A percentile compares a stretch with the other conserved stretches of the same genome.
Conservation (phyloP, 2,888 invertebrate genomes). For the Cerceris ruficornis region DNA sequence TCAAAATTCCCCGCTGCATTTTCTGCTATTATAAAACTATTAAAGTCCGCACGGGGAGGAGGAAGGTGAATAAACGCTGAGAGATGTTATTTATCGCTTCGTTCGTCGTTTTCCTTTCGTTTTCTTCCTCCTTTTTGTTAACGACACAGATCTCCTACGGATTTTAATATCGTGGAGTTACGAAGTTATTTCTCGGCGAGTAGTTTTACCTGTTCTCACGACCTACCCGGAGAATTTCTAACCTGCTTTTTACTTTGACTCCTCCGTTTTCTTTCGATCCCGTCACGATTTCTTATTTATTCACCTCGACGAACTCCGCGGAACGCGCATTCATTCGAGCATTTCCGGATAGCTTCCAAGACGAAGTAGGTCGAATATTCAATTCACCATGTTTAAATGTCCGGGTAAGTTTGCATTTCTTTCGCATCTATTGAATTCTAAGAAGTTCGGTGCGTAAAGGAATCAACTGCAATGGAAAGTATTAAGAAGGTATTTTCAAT, state of each 20-base stretch:
- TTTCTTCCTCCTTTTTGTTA: too few relatives aligned
- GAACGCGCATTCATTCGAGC: constrained; percentile 30
- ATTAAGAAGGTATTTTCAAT: background rate
- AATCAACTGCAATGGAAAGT: background rate
- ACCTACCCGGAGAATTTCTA: constrained; percentile 4
- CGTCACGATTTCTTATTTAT: constrained; percentile 39
- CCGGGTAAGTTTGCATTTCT: constrained; percentile 42
- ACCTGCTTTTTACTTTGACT: constrained; percentile 15
- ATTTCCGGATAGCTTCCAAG: constrained; percentile 21
- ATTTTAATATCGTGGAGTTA: background rate
- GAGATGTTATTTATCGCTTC: too few relatives aligned
- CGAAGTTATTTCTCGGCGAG: background rate
- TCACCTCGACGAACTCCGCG: constrained; percentile 16
- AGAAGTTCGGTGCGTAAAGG: constrained; percentile 4
- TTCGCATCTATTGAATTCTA: constrained; percentile 29
- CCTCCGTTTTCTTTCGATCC: constrained; percentile 22
- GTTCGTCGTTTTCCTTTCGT: too few relatives aligned
- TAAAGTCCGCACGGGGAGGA: too few relatives aligned
- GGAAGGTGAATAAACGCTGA: too few relatives aligned
- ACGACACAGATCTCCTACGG: too few relatives aligned
- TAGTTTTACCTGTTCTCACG: constrained; percentile 13
- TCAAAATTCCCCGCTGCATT: too few relatives aligned
- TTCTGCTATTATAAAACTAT: too few relatives aligned
- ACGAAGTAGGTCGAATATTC: constrained; percentile 49
- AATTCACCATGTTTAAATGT: constrained; percentile 45